Percentiles rank a stretch among this genome's conserved stretches.
These are phyloP conservation scores for Syndactyla subalaris DNA, from an alignment of 2,797 vertebrate genomes.

Conservation along the genomic window DNA sequence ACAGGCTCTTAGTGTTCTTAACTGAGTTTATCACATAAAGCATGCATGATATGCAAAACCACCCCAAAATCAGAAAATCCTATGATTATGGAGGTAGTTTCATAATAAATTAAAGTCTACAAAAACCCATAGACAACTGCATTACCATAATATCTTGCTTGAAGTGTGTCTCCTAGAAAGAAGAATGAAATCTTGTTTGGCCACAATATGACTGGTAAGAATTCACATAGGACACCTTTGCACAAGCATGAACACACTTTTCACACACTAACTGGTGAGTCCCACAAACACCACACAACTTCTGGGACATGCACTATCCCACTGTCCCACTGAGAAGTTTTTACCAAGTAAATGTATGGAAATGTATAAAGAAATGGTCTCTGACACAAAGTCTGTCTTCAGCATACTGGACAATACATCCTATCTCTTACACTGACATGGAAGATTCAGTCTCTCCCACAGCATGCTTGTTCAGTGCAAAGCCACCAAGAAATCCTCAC, in stretches of 20 bases:
- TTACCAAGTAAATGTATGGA: neutral
- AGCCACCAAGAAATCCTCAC: neutral
- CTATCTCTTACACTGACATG: neutral
- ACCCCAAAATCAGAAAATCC: neutral
- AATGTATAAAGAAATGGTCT: neutral
- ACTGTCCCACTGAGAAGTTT: neutral
- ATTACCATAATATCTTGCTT: neutral
- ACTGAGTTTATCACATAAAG: neutral
- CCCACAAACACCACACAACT: neutral
- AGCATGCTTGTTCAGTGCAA: neutral
- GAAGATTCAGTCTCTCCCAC: neutral
- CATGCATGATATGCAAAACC: rapidly evolving
- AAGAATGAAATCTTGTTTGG: neutral
- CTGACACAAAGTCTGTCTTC: neutral
- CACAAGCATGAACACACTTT: rapidly evolving
- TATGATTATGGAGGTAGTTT: neutral
- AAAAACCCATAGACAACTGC: neutral
- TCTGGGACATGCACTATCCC: rapidly evolving
- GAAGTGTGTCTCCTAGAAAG: neutral
- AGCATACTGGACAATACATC: neutral
- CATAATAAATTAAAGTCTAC: neutral
- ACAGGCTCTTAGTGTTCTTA: neutral
- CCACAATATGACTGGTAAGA: neutral
- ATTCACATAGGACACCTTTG: neutral
- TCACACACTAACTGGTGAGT: neutral